phyloP scores from a whole-genome alignment of 2,888 invertebrate species.

The Hesperia comma region DNA sequence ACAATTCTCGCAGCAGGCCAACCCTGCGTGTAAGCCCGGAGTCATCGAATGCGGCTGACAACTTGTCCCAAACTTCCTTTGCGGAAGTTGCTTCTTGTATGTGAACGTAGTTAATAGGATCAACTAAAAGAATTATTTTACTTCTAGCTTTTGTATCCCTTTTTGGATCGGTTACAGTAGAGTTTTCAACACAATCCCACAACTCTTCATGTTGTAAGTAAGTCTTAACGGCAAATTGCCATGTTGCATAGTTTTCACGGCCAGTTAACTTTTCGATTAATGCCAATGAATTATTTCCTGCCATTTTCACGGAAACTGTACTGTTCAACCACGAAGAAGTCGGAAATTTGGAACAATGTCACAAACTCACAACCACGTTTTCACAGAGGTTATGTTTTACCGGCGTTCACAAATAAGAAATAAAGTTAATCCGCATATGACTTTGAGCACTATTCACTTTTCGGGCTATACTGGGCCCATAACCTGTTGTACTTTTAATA shows the following conservation, averaged over 20 bases:
- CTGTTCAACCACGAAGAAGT: too few relatives aligned
- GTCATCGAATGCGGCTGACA: conserved; percentile 34
- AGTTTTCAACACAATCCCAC: neutral
- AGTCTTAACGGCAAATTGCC: neutral
- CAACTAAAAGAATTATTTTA: neutral
- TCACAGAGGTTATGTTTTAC: too few relatives aligned
- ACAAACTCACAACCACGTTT: too few relatives aligned
- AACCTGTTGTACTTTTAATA: too few relatives aligned
- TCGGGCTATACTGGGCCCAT: too few relatives aligned
- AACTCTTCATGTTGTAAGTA: neutral
- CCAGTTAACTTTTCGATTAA: conserved; percentile 4
- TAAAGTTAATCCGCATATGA: too few relatives aligned
- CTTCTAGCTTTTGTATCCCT: neutral
- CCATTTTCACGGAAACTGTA: too few relatives aligned
- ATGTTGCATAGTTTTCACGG: neutral
- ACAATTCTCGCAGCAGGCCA: conserved; percentile 35
- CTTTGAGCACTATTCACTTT: too few relatives aligned
- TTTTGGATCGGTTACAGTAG: neutral
- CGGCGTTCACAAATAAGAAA: too few relatives aligned
- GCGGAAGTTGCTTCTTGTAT: neutral
- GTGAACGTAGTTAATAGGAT: neutral
- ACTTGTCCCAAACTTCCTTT: neutral
- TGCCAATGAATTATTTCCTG: neutral
- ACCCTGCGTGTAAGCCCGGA: conserved; percentile 33
- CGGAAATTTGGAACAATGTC: too few relatives aligned